Evolutionary conservation across 2,113 vertebrate genomes (phyloP), one percentile per base, ranked within the genome.

Genomic region (Urocynchramus pylzowi): DNA sequence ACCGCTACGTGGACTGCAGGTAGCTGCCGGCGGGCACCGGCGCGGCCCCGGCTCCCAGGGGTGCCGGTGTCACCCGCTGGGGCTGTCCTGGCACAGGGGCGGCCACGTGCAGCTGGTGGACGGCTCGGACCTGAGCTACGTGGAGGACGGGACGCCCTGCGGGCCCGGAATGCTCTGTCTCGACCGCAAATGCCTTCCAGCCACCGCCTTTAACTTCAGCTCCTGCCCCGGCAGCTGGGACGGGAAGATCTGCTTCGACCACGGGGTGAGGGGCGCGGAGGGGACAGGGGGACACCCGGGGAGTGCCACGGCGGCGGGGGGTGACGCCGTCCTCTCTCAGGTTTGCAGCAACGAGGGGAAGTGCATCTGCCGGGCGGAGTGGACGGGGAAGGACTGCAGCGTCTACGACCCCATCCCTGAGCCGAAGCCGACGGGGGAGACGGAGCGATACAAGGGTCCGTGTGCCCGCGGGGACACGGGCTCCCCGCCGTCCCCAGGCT

Each of bases 331-430:
- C 28, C 83, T 84, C 13, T 39, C 28, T 0, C 68, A 99, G 99
- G 99, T 99, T 33, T 99, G 99, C 98, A 99, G 99, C 93, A 99
- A 99, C 0, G 99, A 99, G 94, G 99, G 99, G 89, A 99, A 99
- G 92, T 99, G 99, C 85, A 99, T 99, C 98, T 99, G 99, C 91
- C 98, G 99, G 95, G 82, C 98, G 2, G 99, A 99, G 95, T 99
- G 99, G 98, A 99, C 99, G 1, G 99, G 99, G 88, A 99, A 99
- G 97, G 99, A 99, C 98, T 99, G 99, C 98, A 99, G 99, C 13
- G 98, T 99, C 28, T 97, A 97, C 54, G 99, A 99, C 96, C 99
- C 99, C 53, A 98, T 99, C 86, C 99, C 99, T 0, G 99, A 99
- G 3, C 98, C 99, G 2, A 98, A 98, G 2, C 98, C 98, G 30